These are phyloP conservation scores for Panurus biarmicus DNA, from an alignment of 2,113 vertebrate genomes.

Conservation along the genomic window DNA sequence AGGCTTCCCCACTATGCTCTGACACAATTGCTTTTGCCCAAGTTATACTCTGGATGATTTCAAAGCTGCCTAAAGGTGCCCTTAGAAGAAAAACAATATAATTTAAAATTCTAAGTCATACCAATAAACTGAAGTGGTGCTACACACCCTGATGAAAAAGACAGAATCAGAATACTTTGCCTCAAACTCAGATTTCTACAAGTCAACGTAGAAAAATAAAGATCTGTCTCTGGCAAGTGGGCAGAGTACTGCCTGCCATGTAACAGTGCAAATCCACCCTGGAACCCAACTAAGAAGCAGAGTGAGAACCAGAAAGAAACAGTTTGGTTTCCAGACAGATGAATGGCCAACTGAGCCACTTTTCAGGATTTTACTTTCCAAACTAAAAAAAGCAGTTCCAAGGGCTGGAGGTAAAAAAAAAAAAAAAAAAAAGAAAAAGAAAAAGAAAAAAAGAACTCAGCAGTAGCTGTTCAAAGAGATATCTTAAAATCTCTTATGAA, in stretches of 20 bases:
- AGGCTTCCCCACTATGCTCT: not conserved
- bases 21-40: not conserved
- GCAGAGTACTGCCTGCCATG: not conserved
- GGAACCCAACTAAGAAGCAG: not conserved
- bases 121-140: not conserved
- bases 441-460: not conserved
- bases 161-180: not conserved
- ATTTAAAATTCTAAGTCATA: not conserved
- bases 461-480: constrained; percentile 23
- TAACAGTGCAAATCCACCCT: not conserved
- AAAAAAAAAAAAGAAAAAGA: rapidly evolving
- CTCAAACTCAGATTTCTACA: not conserved
- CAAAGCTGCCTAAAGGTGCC: not conserved
- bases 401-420: not conserved
- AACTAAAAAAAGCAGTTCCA: not conserved
- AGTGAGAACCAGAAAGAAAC: not conserved
- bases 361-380: not conserved
- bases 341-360: not conserved
- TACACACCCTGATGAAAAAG: not conserved
- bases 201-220: not conserved
- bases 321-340: not conserved
- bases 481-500: constrained; percentile 35
- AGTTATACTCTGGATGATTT: not conserved
- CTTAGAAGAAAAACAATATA: not conserved
- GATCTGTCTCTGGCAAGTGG: not conserved